Percentiles rank a stretch among this genome's conserved stretches.
Conservation (phyloP, 1,140 invertebrate species). For the Drosophila aff. region DNA sequence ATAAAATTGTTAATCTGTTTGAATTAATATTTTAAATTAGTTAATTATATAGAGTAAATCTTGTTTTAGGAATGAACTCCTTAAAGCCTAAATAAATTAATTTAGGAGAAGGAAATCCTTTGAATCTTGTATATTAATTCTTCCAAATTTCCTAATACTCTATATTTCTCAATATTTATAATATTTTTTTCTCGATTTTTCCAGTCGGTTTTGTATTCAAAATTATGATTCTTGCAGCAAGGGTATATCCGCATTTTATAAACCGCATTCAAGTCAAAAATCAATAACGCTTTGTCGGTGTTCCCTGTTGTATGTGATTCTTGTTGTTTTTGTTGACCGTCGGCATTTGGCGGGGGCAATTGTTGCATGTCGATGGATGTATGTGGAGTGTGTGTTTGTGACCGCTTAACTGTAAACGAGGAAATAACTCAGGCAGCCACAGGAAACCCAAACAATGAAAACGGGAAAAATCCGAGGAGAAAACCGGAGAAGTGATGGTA, state of each 20-base stretch:
- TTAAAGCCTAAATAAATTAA: background rate
- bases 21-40: background rate
- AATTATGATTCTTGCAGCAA: background rate
- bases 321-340: constrained; percentile 47
- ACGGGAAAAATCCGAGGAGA: constrained; percentile 11
- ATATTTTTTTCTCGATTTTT: background rate
- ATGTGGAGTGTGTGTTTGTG: constrained; percentile 18
- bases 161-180: background rate
- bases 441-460: constrained; percentile 28
- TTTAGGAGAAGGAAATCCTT: too few species aligned
- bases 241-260: constrained; percentile 33
- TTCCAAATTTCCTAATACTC: background rate
- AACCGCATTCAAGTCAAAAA: constrained; percentile 59
- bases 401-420: constrained; percentile 49
- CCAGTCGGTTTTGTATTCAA: background rate
- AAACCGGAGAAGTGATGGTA: background rate
- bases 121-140: too few species aligned
- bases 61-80: too few species aligned
- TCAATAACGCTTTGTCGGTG: constrained; percentile 56
- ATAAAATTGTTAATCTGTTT: too few species aligned
- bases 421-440: constrained; percentile 37
- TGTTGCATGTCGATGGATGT: constrained; percentile 44
- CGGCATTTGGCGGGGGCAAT: constrained; percentile 46
- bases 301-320: constrained; percentile 29
- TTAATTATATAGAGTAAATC: too few species aligned